These are phyloP conservation scores for Melanotaenia duboulayi DNA, from an alignment of 2,113 vertebrate species.

Conservation along the genomic window DNA sequence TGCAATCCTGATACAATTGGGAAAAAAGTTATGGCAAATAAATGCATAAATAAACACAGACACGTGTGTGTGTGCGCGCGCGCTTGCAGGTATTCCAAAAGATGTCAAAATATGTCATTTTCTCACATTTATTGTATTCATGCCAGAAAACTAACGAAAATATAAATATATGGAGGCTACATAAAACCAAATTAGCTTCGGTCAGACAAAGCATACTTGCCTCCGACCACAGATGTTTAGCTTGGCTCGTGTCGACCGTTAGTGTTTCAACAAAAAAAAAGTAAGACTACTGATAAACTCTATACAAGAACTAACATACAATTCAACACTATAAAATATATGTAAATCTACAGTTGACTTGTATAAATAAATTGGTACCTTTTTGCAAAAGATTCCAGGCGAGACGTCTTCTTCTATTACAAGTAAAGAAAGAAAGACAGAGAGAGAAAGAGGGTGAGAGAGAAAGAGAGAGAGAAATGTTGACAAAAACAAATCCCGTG, in stretches of 20 bases:
- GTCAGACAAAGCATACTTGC: slow-evolving; percentile 52
- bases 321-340: not conserved
- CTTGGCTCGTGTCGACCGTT: slow-evolving; percentile 38
- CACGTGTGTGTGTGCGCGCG: too few relatives aligned
- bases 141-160: not conserved
- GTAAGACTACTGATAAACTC: too few relatives aligned
- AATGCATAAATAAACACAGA: not conserved
- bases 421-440: too few relatives aligned
- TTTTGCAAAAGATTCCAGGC: slow-evolving; percentile 31
- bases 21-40: not conserved
- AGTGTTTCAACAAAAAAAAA: not conserved
- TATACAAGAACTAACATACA: not conserved
- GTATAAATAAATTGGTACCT: slow-evolving; percentile 53
- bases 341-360: not conserved
- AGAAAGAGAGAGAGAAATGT: slow-evolving; percentile 13
- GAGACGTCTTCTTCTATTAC: slow-evolving; percentile 36
- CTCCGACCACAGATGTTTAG: slow-evolving; percentile 26
- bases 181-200: not conserved
- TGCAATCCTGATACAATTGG: too few relatives aligned
- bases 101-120: not conserved
- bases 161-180: not conserved
- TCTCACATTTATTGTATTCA: not conserved
- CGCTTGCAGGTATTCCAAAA: too few relatives aligned
- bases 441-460: too few relatives aligned
- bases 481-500: slow-evolving; percentile 11